A percentile compares a stretch with the other conserved stretches of the same genome.
phyloP scores from a whole-genome alignment of 2,888 invertebrate species.

The Trichacis sp. region DNA sequence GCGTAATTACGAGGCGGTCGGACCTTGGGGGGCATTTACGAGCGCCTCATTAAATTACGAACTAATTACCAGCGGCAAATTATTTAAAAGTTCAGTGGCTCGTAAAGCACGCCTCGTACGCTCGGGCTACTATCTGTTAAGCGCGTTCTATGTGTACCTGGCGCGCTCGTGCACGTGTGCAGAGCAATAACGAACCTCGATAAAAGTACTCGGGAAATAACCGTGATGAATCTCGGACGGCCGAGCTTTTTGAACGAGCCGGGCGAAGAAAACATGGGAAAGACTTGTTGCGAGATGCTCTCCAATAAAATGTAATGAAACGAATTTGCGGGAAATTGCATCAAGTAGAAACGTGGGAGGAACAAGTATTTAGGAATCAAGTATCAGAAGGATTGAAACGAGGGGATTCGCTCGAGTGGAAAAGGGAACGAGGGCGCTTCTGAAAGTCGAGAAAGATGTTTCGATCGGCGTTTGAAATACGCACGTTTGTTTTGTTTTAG shows the following conservation, averaged over 20 bases:
- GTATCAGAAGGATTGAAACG: slow-evolving; percentile 45
- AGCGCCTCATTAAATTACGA: slow-evolving; percentile 66
- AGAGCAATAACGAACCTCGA: slow-evolving; percentile 28
- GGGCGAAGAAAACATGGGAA: no score
- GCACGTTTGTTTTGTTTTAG: slow-evolving; percentile 34
- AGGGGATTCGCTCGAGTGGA: slow-evolving; percentile 30
- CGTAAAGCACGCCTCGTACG: slow-evolving; percentile 60
- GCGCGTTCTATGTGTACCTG: slow-evolving; percentile 10
- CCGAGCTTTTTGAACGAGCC: not conserved
- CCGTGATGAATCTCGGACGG: slow-evolving; percentile 38
- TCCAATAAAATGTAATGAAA: not conserved
- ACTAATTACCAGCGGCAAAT: slow-evolving; percentile 65
- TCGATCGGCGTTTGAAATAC: slow-evolving; percentile 64
- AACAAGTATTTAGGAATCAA: slow-evolving; percentile 48
- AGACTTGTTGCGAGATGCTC: no score
- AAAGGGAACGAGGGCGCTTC: not conserved
- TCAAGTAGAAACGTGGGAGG: not conserved
- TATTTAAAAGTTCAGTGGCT: slow-evolving; percentile 66
- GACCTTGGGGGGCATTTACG: slow-evolving; percentile 53
- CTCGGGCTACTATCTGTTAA: slow-evolving; percentile 19
- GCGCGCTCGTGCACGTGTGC: slow-evolving; percentile 11
- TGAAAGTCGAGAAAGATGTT: slow-evolving; percentile 46
- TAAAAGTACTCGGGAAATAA: slow-evolving; percentile 27
- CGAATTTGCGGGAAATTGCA: not conserved
- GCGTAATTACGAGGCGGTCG: slow-evolving; percentile 59